Percentiles rank a stretch among this genome's conserved stretches.
Conservation (phyloP, 2,888 invertebrate genomes). For the Elmis aenea region DNA sequence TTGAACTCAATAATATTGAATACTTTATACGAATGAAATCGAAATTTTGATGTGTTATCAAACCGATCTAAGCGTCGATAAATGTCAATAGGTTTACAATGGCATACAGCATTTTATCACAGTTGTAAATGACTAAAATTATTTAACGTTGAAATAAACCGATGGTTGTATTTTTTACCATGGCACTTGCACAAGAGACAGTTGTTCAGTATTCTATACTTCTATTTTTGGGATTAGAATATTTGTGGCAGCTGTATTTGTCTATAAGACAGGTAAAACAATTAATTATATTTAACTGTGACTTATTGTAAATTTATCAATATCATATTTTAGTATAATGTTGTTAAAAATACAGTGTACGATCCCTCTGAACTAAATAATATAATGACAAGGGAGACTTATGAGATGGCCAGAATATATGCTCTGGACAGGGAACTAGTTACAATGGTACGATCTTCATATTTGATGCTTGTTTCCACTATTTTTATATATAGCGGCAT, state of each 20-base stretch:
- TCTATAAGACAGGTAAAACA: slow-evolving; percentile 70
- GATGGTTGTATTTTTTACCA: too few relatives aligned
- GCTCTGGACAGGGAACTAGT: slow-evolving; percentile 81
- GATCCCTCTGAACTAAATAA: slow-evolving; percentile 73
- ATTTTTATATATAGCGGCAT: slow-evolving; percentile 60
- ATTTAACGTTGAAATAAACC: too few relatives aligned
- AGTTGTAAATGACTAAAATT: too few relatives aligned
- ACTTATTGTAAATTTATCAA: slow-evolving; percentile 3
- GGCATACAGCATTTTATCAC: too few relatives aligned
- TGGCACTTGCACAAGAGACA: too few relatives aligned
- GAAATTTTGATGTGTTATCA: too few relatives aligned
- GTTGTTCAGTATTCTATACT: slow-evolving; percentile 52
- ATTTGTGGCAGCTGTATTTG: slow-evolving; percentile 80
- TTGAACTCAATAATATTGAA: too few relatives aligned
- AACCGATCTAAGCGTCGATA: too few relatives aligned
- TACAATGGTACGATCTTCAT: slow-evolving; percentile 68
- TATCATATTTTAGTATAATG: slow-evolving; percentile 54
- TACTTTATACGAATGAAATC: too few relatives aligned
- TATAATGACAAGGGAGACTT: slow-evolving; percentile 78
- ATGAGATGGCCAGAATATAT: slow-evolving; percentile 85
- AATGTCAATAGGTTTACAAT: too few relatives aligned
- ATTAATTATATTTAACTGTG: neutral
- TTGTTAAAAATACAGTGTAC: slow-evolving; percentile 62
- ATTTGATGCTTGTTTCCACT: slow-evolving; percentile 67
- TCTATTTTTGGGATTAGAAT: slow-evolving; percentile 67